Percentiles rank a stretch among this genome's conserved stretches.
Conservation (phyloP, 2,888 invertebrate genomes). For the Eristalis tenax region DNA sequence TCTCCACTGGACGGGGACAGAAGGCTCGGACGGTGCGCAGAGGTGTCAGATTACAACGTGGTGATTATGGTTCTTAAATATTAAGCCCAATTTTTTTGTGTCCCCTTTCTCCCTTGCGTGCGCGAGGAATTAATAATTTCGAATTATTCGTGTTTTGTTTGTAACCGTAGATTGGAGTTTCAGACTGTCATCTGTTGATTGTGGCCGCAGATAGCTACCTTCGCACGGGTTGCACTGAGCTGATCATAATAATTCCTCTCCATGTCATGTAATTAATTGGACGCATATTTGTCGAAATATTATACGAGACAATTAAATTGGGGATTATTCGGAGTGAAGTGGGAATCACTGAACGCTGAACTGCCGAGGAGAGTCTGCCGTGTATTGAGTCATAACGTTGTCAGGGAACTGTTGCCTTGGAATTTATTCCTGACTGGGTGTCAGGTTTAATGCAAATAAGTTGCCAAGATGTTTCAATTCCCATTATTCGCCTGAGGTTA, state of each 20-base stretch:
- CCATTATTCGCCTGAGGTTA: constrained; percentile 47
- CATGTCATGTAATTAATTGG: constrained; percentile 68
- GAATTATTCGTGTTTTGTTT: constrained; percentile 68
- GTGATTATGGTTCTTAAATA: constrained; percentile 71
- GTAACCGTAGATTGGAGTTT: constrained; percentile 63
- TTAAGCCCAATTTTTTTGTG: constrained; percentile 47
- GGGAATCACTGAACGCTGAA: neutral
- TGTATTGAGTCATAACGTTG: constrained; percentile 64
- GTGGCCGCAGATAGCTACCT: constrained; percentile 47
- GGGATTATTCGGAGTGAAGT: constrained; percentile 48
- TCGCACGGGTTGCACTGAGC: constrained; percentile 14
- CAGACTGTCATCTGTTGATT: constrained; percentile 66
- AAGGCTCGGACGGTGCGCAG: constrained; percentile 35
- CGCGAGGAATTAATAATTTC: constrained; percentile 63
- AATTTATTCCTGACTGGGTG: constrained; percentile 51
- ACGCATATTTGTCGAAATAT: constrained; percentile 71
- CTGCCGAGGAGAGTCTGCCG: neutral
- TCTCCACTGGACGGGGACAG: constrained; percentile 47
- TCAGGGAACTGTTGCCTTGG: constrained; percentile 25
- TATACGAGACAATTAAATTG: constrained; percentile 70
- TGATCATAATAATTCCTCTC: constrained; percentile 51
- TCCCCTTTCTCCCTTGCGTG: neutral
- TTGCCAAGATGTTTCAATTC: constrained; percentile 65
- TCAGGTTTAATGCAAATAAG: constrained; percentile 67
- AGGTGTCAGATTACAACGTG: constrained; percentile 71